phyloP scores from a whole-genome alignment of 2,113 vertebrate species.

The Porphyrio hochstetteri region DNA sequence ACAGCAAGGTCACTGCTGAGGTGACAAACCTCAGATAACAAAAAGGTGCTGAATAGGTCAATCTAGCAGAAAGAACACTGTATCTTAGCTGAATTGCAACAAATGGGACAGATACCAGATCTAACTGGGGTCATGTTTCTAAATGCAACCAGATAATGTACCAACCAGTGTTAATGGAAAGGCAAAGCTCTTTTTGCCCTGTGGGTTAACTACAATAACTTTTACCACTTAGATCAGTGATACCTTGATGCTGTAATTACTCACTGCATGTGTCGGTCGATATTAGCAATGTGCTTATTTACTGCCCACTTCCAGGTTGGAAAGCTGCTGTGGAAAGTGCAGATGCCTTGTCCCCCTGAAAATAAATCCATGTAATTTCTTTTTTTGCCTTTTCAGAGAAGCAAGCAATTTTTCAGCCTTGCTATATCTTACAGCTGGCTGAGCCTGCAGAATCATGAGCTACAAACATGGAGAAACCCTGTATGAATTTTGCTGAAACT shows the following conservation, averaged over 20 bases:
- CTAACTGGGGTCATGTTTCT: conserved; percentile 39
- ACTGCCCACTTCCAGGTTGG: conserved; percentile 3
- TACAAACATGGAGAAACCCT: background rate
- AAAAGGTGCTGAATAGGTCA: conserved; percentile 11
- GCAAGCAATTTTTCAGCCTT: conserved; percentile 33
- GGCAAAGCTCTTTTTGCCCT: conserved; percentile 10
- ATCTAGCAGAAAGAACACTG: background rate
- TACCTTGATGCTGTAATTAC: conserved; percentile 60
- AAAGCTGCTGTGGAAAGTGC: conserved; percentile 40
- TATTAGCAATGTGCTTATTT: conserved; percentile 66
- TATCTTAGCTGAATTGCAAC: background rate
- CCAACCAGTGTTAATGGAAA: conserved; percentile 43
- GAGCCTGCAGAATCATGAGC: conserved; percentile 38
- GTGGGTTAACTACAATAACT: conserved; percentile 47
- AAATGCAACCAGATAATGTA: conserved; percentile 27
- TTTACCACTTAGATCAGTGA: conserved; percentile 22
- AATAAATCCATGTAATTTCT: conserved; percentile 59
- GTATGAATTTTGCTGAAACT: conserved; percentile 27
- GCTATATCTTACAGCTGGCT: conserved; percentile 10
- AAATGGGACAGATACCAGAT: conserved; percentile 8
- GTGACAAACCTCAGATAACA: background rate
- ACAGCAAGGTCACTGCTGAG: background rate
- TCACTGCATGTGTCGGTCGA: conserved; percentile 35
- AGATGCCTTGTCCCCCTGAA: conserved; percentile 37
- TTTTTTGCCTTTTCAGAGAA: background rate